These are phyloP conservation scores for Cerastis leucographa DNA, from an alignment of 2,888 invertebrate species.

Conservation along the genomic window DNA sequence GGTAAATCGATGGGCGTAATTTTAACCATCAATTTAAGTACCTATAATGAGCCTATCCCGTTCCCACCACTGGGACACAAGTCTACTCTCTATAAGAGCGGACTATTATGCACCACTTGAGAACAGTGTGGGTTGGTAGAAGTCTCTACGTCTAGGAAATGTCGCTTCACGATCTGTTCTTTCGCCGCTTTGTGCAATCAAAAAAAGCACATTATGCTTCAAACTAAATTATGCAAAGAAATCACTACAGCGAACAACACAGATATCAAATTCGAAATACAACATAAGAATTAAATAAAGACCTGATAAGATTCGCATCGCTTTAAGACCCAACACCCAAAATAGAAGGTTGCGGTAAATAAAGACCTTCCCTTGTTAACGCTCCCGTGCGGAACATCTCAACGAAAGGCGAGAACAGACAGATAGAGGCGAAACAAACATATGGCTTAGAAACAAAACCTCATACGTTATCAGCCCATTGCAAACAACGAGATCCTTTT, in stretches of 20 bases:
- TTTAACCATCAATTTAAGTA: background rate
- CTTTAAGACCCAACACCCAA: slow-evolving; percentile 18
- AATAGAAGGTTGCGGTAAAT: slow-evolving; percentile 40
- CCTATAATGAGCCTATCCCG: background rate
- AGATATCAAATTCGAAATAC: background rate
- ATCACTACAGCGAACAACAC: background rate
- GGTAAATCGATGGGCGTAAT: background rate
- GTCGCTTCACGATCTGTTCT: background rate
- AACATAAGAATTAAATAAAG: slow-evolving; percentile 36
- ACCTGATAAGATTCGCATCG: slow-evolving; percentile 19
- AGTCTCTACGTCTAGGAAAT: background rate
- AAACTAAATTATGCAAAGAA: background rate
- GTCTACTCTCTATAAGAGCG: background rate
- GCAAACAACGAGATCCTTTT: slow-evolving; percentile 58
- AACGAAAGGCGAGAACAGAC: slow-evolving; percentile 46
- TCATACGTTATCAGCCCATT: slow-evolving; percentile 67
- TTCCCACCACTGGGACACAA: background rate
- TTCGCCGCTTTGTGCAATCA: too few relatives aligned
- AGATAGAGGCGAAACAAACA: slow-evolving; percentile 62
- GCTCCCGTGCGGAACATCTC: slow-evolving; percentile 36
- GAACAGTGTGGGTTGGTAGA: background rate
- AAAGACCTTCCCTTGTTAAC: slow-evolving; percentile 42
- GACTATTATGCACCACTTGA: background rate
- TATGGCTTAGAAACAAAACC: slow-evolving; percentile 64
- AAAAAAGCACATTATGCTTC: background rate